A percentile compares a stretch with the other conserved stretches of the same genome.
Evolutionary conservation across 1,140 invertebrate genomes (phyloP).

Genomic region (Choristoneura fumiferana): DNA sequence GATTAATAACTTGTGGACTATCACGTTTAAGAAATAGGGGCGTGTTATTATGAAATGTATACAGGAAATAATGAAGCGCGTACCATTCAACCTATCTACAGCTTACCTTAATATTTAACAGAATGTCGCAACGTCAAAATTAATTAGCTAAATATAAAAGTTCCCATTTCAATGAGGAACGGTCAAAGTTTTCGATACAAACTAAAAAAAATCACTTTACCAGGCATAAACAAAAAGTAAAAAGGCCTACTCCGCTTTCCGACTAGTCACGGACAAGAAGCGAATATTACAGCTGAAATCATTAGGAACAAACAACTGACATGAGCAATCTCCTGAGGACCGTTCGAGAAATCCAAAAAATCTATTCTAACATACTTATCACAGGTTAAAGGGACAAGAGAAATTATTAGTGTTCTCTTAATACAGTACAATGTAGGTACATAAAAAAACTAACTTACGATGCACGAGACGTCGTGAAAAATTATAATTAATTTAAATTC

Average conservation of each 20-base stretch:
- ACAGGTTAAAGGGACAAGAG: slow-evolving; percentile 78
- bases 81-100: no score
- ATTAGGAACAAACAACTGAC: slow-evolving; percentile 68
- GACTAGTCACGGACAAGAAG: slow-evolving; percentile 65
- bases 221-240: slow-evolving; percentile 48
- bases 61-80: no score
- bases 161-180: slow-evolving; percentile 35
- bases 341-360: slow-evolving; percentile 61
- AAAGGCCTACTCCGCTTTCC: slow-evolving; percentile 40
- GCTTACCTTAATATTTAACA: no score
- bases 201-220: slow-evolving; percentile 56
- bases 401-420: slow-evolving; percentile 74
- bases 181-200: slow-evolving; percentile 37
- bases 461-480: slow-evolving; percentile 37
- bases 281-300: slow-evolving; percentile 66
- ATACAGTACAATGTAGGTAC: slow-evolving; percentile 54
- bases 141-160: slow-evolving; percentile 23
- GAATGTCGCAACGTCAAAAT: not conserved
- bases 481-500: slow-evolving; percentile 61
- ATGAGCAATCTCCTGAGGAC: slow-evolving; percentile 68
- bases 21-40: no score
- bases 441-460: slow-evolving; percentile 67
- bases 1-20: no score
- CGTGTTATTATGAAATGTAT: no score
- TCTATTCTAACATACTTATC: slow-evolving; percentile 76